These are phyloP conservation scores for Drosophila parthenogenetica DNA, from an alignment of 2,888 invertebrate genomes.

Conservation along the genomic window DNA sequence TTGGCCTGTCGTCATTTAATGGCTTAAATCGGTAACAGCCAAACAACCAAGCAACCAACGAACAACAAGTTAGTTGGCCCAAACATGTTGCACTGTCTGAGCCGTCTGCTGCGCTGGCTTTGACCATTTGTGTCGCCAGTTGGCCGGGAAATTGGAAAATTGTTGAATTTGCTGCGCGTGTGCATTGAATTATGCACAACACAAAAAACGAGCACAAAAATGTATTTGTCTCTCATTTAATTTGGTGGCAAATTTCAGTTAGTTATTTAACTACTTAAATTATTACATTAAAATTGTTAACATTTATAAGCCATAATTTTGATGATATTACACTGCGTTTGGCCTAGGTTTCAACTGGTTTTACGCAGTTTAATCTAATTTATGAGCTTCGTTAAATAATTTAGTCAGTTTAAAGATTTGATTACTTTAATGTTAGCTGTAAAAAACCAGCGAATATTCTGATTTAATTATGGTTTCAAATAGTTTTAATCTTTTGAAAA, in stretches of 20 bases:
- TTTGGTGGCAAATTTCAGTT: not conserved
- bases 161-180: constrained; percentile 65
- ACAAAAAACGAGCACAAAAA: not conserved
- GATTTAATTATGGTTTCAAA: no score
- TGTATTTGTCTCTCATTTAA: not conserved
- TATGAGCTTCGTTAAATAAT: no score
- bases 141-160: constrained; percentile 56
- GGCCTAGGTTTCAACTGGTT: no score
- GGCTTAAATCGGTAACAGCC: constrained; percentile 43
- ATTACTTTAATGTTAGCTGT: no score
- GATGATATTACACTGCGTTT: no score
- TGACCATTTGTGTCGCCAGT: constrained; percentile 42
- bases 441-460: no score
- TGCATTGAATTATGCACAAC: constrained; percentile 74
- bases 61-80: constrained; percentile 29
- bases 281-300: not conserved
- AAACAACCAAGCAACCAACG: no score
- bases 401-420: no score
- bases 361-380: no score
- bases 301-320: no score
- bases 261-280: not conserved
- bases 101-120: not conserved
- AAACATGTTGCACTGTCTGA: constrained; percentile 36
- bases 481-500: no score
- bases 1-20: constrained; percentile 72